Conservation (phyloP, 2,113 vertebrate species). For the Dicentrarchus labrax region DNA sequence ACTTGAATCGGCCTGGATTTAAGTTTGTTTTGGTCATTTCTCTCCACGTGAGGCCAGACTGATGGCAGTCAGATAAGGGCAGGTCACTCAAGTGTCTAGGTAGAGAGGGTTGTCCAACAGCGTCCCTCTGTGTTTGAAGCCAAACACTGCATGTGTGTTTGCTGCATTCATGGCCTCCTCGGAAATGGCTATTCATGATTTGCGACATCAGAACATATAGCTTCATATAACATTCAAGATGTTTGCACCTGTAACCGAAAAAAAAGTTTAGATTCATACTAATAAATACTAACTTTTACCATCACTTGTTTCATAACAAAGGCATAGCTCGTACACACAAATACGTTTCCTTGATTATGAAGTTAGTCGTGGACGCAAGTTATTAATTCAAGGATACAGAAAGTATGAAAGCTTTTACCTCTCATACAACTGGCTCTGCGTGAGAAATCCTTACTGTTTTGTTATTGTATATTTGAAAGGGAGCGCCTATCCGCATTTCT, state of each 20-base stretch:
- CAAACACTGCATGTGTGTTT: not conserved
- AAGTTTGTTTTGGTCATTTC: slow-evolving; percentile 28
- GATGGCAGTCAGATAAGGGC: not conserved
- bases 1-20: not conserved
- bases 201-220: not conserved
- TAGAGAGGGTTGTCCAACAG: slow-evolving; percentile 37
- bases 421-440: not conserved
- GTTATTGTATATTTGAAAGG: not conserved
- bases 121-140: slow-evolving; percentile 47
- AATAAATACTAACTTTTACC: not conserved
- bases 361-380: not conserved
- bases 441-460: not conserved
- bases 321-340: not conserved
- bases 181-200: rapidly evolving
- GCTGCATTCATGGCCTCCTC: not conserved
- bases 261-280: not conserved
- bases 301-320: not conserved
- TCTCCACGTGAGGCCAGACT: not conserved
- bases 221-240: not conserved
- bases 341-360: not conserved
- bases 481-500: rapidly evolving
- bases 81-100: no score
- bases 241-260: no score
- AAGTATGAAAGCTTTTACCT: not conserved
- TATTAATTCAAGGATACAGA: not conserved